phyloP scores from a whole-genome alignment of 2,888 invertebrate species.

The Amiota communis region DNA sequence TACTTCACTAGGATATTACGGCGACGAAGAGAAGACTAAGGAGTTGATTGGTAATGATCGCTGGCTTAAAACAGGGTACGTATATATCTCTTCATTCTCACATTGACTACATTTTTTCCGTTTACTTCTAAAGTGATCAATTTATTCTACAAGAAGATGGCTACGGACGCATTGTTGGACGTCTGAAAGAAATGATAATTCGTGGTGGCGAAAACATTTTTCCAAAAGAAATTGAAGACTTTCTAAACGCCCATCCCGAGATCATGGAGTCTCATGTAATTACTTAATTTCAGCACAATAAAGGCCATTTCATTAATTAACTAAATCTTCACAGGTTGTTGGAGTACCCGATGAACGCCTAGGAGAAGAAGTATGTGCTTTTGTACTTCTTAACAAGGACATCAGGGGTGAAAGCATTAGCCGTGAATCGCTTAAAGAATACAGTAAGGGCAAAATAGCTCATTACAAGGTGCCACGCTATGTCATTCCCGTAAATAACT shows the following conservation, averaged over 20 bases:
- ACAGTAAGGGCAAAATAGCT: constrained; percentile 81
- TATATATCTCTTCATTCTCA: too few species aligned
- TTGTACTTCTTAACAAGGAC: constrained; percentile 75
- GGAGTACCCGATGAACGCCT: constrained; percentile 81
- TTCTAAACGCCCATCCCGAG: constrained; percentile 80
- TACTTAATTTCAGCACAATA: neutral
- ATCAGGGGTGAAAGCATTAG: constrained; percentile 72
- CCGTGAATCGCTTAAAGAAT: constrained; percentile 76
- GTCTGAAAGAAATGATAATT: constrained; percentile 84
- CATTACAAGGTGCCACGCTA: constrained; percentile 86
- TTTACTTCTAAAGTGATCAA: constrained; percentile 69
- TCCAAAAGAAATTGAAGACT: constrained; percentile 85
- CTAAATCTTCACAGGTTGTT: constrained; percentile 74
- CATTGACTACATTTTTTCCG: too few species aligned
- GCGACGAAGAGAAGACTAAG: constrained; percentile 80
- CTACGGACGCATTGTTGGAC: constrained; percentile 80
- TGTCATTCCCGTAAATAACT: constrained; percentile 78
- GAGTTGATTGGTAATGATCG: constrained; percentile 78
- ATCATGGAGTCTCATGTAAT: constrained; percentile 80
- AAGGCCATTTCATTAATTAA: neutral
- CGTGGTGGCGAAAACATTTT: constrained; percentile 87
- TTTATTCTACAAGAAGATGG: constrained; percentile 79
- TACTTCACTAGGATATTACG: constrained; percentile 84
- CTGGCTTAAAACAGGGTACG: constrained; percentile 85
- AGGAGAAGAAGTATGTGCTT: constrained; percentile 83